Evolutionary conservation across 2,797 vertebrate species (phyloP).

Genomic region (Chloroceryle amazona): DNA sequence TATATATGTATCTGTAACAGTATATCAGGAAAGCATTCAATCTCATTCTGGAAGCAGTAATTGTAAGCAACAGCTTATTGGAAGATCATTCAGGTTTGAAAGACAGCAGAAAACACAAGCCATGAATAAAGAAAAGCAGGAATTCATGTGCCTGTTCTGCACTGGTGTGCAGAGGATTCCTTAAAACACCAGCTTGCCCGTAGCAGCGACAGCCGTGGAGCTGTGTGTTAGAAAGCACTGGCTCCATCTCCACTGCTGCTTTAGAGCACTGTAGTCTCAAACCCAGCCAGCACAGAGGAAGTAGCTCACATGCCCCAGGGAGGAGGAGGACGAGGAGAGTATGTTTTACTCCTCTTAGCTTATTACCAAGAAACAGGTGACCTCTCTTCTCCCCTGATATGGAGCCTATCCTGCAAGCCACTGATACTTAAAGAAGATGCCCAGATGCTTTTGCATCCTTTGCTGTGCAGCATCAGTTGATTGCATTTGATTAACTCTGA

Average conservation of each 20-base stretch:
- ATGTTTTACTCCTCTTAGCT: not conserved
- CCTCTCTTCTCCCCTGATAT: not conserved
- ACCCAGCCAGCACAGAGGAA: not conserved
- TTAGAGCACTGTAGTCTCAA: not conserved
- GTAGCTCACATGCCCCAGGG: rapidly evolving
- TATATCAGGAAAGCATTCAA: constrained; percentile 55
- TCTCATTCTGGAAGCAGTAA: constrained; percentile 51
- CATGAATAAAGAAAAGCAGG: not conserved
- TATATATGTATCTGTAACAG: not conserved
- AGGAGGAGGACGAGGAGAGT: not conserved
- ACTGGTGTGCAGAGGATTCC: not conserved
- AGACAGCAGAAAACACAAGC: constrained; percentile 15
- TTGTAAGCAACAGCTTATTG: constrained; percentile 31
- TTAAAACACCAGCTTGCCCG: not conserved
- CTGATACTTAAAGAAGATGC: not conserved
- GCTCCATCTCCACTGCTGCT: not conserved
- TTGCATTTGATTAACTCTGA: not conserved
- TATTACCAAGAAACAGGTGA: not conserved
- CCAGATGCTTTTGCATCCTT: not conserved
- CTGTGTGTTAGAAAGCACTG: not conserved
- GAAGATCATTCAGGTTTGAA: constrained; percentile 55
- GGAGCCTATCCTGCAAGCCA: not conserved
- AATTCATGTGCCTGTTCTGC: not conserved
- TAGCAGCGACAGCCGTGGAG: not conserved
- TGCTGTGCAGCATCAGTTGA: not conserved